A percentile compares a stretch with the other conserved stretches of the same genome.
phyloP scores from a whole-genome alignment of 2,888 invertebrate species.

The Dilophus febrilis region DNA sequence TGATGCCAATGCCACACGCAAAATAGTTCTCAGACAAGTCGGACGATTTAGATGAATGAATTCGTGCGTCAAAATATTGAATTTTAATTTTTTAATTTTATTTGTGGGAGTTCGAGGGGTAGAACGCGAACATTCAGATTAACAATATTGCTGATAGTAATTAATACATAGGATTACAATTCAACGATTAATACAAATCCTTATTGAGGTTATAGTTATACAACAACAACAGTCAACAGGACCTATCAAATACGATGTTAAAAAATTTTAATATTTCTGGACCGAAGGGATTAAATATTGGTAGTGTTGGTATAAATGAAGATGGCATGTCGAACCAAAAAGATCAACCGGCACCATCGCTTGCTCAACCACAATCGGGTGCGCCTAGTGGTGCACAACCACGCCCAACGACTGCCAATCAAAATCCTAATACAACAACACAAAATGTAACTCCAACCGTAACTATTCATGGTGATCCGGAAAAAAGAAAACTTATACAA shows the following conservation, averaged over 20 bases:
- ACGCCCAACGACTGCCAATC: constrained; percentile 36
- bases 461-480: constrained; percentile 57
- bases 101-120: no score
- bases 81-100: no score
- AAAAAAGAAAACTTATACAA: constrained; percentile 94
- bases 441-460: constrained; percentile 25
- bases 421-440: constrained; percentile 22
- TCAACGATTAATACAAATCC: neutral
- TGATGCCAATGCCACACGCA: no score
- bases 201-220: constrained; percentile 35
- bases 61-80: no score
- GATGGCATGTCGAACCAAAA: constrained; percentile 52
- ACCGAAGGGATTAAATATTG: constrained; percentile 33
- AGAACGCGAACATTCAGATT: constrained; percentile 31
- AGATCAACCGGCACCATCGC: constrained; percentile 60
- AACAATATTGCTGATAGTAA: constrained; percentile 6
- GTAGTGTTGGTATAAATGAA: constrained; percentile 38
- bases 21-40: no score
- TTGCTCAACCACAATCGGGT: constrained; percentile 60
- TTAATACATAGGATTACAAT: constrained; percentile 5
- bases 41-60: no score
- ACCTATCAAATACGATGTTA: constrained; percentile 23
- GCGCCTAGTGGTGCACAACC: constrained; percentile 45
- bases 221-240: no score
- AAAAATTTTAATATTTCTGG: constrained; percentile 29